Base-by-base conservation (phyloP, 2,888 invertebrate genomes). In the Agriopis aurantiaria region DNA sequence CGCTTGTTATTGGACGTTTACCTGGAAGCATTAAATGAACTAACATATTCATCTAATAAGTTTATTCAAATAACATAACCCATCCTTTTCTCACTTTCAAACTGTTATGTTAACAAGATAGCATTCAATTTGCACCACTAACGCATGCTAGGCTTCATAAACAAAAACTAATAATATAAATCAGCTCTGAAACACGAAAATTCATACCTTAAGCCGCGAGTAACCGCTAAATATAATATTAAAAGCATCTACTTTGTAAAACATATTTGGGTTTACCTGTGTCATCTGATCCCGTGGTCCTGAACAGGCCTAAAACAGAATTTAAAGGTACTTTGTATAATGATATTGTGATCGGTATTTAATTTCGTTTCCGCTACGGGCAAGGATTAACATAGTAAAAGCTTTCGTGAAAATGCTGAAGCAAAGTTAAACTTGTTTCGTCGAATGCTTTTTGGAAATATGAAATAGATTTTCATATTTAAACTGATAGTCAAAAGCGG, bases 231-330 rank as follows among this genome's bases (percentile, higher is more conserved):
- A 12, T 17, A 58, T 72, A 65, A 73, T 77, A 76, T 75, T 76
- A 69, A 79, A 84, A 84, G 85, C 83, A 73, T 65, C 82, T 78
- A 77, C 78, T 80, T 73, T 74, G 64, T 75, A 80, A 78, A 80
- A 75, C 75, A 75, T 83, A 68, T 69, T 68, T 73, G 71, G 76
- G 74, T 84, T 89, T 91, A 91, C 91, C 91, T 91, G 91, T 76
- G 85, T 75, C 86, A 87, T 82, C 82, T 87, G 91, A 83, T 90
- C 91, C 87, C 90, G 85, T 78, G 87, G 82, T 85, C 86, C 89
- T 82, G 91, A 76, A 83, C 91, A 91, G 91, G 91, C 91, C 91
- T 91, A 91, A 89, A 91, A 91, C 91, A 91, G 90, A 91, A 91
- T 91, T 88, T 82, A 88, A 90, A 88, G 82, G 85, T 85, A 88